Conservation (phyloP, 2,797 vertebrate species). For the Sebastes dallii region DNA sequence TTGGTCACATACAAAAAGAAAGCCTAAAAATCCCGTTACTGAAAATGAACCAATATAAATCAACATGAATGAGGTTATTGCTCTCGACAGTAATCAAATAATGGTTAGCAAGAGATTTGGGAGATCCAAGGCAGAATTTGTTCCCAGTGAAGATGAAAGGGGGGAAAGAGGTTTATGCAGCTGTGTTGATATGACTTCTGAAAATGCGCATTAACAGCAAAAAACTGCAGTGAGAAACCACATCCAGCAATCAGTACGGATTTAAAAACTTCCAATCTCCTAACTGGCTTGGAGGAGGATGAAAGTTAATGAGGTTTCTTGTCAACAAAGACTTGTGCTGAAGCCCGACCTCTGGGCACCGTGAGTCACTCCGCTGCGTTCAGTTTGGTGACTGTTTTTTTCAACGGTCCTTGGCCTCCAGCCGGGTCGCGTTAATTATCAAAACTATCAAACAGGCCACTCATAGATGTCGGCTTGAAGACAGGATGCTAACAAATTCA, state of each 20-base stretch:
- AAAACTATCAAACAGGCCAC: slow-evolving; percentile 30
- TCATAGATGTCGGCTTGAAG: not conserved
- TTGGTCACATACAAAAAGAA: slow-evolving; percentile 7
- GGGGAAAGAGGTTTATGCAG: slow-evolving; percentile 17
- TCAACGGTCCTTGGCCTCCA: not conserved
- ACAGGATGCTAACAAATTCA: slow-evolving; percentile 3
- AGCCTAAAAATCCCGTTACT: slow-evolving; percentile 9
- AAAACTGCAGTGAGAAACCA: slow-evolving; percentile 14
- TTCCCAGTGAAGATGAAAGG: slow-evolving; percentile 35
- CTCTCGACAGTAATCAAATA: slow-evolving; percentile 46
- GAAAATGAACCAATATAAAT: slow-evolving; percentile 32
- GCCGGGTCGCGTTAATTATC: slow-evolving; percentile 15
- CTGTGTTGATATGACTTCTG: slow-evolving; percentile 20
- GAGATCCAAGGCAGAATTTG: slow-evolving; percentile 7
- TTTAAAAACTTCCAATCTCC: slow-evolving; percentile 45
- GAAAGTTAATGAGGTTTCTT: slow-evolving; percentile 64
- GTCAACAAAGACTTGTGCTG: slow-evolving; percentile 46
- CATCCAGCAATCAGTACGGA: slow-evolving; percentile 23
- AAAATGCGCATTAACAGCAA: slow-evolving; percentile 23
- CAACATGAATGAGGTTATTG: slow-evolving; percentile 20
- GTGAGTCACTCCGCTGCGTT: slow-evolving; percentile 5
- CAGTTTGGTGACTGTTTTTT: not conserved
- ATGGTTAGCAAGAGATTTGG: slow-evolving; percentile 31
- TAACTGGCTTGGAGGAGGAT: slow-evolving; percentile 41
- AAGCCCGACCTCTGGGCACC: slow-evolving; percentile 39